A percentile compares a stretch with the other conserved stretches of the same genome.
Evolutionary conservation across 2,888 invertebrate genomes (phyloP).

Genomic region (Acleris emargana): DNA sequence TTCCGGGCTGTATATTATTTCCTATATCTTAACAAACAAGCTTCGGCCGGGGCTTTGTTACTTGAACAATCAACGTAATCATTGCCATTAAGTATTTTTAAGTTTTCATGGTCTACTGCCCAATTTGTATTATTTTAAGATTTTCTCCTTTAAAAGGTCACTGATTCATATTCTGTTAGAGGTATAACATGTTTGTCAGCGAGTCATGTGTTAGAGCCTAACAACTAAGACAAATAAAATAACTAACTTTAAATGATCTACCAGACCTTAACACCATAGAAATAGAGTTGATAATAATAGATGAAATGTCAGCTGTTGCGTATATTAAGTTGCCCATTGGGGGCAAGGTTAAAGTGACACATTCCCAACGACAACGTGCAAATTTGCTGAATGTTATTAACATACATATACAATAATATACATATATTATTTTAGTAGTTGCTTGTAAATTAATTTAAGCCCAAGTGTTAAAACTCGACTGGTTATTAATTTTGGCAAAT

Average conservation of each 20-base stretch:
- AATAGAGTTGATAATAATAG: not conserved
- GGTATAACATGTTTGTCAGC: no score
- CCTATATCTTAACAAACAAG: slow-evolving; percentile 9
- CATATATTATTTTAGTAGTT: slow-evolving; percentile 28
- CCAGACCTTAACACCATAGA: not conserved
- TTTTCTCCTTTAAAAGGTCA: no score
- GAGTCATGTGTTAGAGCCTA: no score
- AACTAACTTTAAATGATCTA: not conserved
- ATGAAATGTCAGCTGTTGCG: slow-evolving; percentile 12
- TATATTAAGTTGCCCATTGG: slow-evolving; percentile 19
- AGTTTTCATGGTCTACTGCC: no score
- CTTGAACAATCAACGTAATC: not conserved
- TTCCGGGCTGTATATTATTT: slow-evolving; percentile 11
- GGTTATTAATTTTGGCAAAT: slow-evolving; percentile 30
- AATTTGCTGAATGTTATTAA: slow-evolving; percentile 31
- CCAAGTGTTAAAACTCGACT: slow-evolving; percentile 9
- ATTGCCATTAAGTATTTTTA: not conserved
- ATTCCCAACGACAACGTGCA: slow-evolving; percentile 29
- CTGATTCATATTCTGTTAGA: no score
- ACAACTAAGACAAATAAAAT: no score
- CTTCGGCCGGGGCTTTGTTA: not conserved
- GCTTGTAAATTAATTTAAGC: slow-evolving; percentile 17
- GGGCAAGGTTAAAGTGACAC: slow-evolving; percentile 34
- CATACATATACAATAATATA: slow-evolving; percentile 31
- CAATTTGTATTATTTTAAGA: no score